phyloP scores from a whole-genome alignment of 2,888 invertebrate genomes.

The Mythimna loreyi region DNA sequence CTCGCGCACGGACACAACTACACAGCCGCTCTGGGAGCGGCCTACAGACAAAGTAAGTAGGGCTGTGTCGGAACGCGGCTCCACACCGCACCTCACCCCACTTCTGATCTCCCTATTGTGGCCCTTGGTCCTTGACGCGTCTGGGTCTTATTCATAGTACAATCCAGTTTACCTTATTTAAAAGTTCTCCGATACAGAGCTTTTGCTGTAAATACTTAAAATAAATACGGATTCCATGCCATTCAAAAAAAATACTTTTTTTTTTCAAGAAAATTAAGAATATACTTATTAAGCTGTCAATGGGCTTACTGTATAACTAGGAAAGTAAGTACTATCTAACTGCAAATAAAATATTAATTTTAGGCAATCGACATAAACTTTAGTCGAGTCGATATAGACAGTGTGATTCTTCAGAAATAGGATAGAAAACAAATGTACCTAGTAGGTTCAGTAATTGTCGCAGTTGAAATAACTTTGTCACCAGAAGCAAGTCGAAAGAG shows the following conservation, averaged over 20 bases:
- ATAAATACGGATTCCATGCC: neutral
- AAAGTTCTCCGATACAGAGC: conserved; percentile 4
- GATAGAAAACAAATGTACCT: neutral
- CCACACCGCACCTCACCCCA: conserved; percentile 75
- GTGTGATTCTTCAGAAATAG: neutral
- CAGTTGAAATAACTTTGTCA: no score
- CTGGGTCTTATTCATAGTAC: conserved; percentile 55
- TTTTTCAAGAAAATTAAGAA: neutral
- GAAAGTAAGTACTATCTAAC: no score
- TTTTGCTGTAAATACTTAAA: neutral
- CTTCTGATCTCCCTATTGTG: conserved; percentile 65
- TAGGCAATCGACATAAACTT: neutral
- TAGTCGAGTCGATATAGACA: neutral
- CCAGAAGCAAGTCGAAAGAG: neutral
- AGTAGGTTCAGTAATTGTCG: no score
- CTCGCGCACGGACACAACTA: conserved; percentile 75
- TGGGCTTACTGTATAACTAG: no score
- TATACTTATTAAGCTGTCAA: no score
- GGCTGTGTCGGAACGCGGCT: conserved; percentile 78
- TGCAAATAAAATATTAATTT: neutral
- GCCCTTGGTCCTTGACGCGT: conserved; percentile 61
- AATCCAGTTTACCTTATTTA: conserved; percentile 20
- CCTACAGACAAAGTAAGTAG: conserved; percentile 76
- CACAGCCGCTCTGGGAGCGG: conserved; percentile 83
- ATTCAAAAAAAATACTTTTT: neutral